Percentiles rank a stretch among this genome's conserved stretches.
These are phyloP conservation scores for Aradophagus sp. DNA, from an alignment of 1,140 invertebrate genomes.

Conservation along the genomic window DNA sequence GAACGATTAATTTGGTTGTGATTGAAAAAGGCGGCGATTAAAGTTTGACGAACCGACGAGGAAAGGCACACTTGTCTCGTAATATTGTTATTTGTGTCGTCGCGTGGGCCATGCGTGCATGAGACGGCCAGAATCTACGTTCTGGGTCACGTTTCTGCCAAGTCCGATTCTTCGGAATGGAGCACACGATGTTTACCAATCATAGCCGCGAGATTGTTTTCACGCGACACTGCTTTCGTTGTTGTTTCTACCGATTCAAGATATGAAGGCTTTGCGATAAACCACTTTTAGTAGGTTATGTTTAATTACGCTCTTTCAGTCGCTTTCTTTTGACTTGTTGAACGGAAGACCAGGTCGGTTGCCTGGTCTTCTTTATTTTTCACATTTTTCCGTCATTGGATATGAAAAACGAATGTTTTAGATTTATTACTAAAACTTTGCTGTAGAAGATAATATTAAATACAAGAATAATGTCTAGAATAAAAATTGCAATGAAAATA, in stretches of 20 bases:
- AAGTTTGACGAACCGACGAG: conserved; percentile 24
- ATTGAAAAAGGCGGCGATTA: conserved; percentile 9
- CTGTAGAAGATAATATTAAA: too few species aligned
- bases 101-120: conserved; percentile 36
- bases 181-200: conserved; percentile 8
- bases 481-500: too few species aligned
- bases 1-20: background rate
- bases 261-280: conserved; percentile 21
- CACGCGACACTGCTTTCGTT: background rate
- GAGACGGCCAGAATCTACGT: conserved; percentile 10
- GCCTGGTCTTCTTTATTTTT: too few species aligned
- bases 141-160: conserved; percentile 25
- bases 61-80: conserved; percentile 7
- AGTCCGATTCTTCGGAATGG: conserved; percentile 7
- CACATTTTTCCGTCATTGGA: too few species aligned
- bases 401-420: too few species aligned
- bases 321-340: background rate
- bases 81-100: conserved; percentile 28
- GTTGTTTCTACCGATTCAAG: conserved; percentile 4
- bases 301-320: conserved; percentile 9
- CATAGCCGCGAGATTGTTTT: conserved; percentile 1
- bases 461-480: too few species aligned
- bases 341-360: too few species aligned
- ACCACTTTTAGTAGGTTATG: conserved; percentile 35
- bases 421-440: too few species aligned